Evolutionary conservation across 2,888 invertebrate species (phyloP).

Genomic region (Neuroscelio doddi): DNA sequence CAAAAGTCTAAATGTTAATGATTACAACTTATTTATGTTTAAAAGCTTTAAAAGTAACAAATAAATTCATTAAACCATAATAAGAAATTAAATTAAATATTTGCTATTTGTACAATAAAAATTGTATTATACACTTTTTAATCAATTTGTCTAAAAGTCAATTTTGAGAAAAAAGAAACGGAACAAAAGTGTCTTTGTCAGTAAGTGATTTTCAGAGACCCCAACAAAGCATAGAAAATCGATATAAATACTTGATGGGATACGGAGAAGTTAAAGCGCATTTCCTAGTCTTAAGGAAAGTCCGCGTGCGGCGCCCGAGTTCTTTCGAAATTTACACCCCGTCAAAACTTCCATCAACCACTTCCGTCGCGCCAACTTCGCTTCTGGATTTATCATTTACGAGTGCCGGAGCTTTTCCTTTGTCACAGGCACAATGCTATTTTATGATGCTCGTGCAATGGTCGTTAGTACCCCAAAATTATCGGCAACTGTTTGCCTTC

Average conservation of each 20-base stretch:
- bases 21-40: background rate
- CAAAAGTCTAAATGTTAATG: background rate
- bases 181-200: no score
- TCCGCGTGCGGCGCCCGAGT: constrained; percentile 21
- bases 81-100: no score
- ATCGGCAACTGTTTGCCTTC: no score
- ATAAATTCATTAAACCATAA: no score
- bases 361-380: constrained; percentile 19
- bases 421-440: constrained; percentile 10
- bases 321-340: constrained; percentile 29
- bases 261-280: constrained; percentile 27
- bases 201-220: background rate
- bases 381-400: constrained; percentile 30
- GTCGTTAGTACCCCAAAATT: background rate
- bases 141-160: background rate
- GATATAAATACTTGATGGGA: constrained; percentile 33
- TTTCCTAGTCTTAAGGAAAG: constrained; percentile 22
- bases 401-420: constrained; percentile 16
- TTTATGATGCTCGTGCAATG: constrained; percentile 9
- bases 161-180: background rate
- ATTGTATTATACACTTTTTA: no score
- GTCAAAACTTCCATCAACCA: constrained; percentile 36
- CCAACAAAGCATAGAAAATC: constrained; percentile 14
- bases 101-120: no score
- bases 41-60: no score